Evolutionary conservation across 2,797 vertebrate species (phyloP).

Genomic region (Scolopax bukidnonensis): DNA sequence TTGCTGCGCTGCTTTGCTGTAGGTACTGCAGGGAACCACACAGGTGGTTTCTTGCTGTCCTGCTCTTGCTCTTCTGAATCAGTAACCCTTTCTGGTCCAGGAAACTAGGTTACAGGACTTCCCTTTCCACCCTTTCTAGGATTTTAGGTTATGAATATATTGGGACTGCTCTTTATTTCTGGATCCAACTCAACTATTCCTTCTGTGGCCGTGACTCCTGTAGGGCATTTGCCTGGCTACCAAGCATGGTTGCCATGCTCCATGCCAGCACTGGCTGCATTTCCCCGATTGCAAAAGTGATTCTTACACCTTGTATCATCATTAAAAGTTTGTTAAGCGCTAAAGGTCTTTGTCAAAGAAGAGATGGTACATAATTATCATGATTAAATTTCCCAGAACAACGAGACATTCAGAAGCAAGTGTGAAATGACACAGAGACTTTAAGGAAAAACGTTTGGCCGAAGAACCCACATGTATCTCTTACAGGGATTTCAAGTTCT

Average conservation of each 20-base stretch:
- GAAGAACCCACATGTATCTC: neutral
- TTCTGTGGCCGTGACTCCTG: fast-evolving
- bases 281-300: neutral
- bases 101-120: neutral
- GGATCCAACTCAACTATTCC: neutral
- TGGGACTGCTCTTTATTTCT: neutral
- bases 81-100: neutral
- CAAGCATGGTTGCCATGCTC: neutral
- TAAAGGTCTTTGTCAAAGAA: neutral
- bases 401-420: neutral
- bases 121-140: neutral
- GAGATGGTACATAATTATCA: neutral
- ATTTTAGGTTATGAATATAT: neutral
- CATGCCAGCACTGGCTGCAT: neutral
- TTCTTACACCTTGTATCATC: neutral
- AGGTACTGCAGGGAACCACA: neutral
- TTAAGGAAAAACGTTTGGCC: neutral
- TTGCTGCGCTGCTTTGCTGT: neutral
- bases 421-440: neutral
- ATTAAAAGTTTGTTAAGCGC: neutral
- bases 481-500: neutral
- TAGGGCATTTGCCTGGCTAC: neutral
- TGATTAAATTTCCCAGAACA: neutral
- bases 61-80: neutral
- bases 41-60: neutral